Base-by-base conservation (phyloP, 2,888 invertebrate genomes). In the Mimachlamys varia region DNA sequence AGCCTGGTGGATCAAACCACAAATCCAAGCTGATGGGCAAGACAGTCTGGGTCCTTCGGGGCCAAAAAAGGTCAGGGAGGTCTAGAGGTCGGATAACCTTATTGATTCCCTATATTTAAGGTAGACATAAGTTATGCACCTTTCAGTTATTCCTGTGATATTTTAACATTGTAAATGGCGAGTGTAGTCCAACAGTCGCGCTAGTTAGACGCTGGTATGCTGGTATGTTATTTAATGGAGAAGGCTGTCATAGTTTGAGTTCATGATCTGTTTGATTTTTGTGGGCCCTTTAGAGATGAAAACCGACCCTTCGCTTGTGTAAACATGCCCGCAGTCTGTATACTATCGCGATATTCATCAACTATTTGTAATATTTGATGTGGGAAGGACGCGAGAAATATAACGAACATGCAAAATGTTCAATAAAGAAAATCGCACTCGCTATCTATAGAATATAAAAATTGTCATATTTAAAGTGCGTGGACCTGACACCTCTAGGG, bases 351-450 rank as follows among this genome's bases (percentile, higher is more conserved):
- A 27, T 76, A 76, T 27, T 27, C 76, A 76, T 76, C 33, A 76
- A 76, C 76, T 76, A 76, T 76, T 76, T 76, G 76, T 27, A 33
- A 76, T 76, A 76, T 76, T 76, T 76, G 76, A 33, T 33, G 33
- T 76, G 76, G 76, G 76, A 33, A 76, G 33, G 76, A 76, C 76
- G 76, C 27, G 76, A 76, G 76, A 76, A 76, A 76, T 76, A 76
- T 76, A 76, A 76, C 76, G 76, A 76, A 76, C 33, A 76, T 76
- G 76, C 33, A 76, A 76, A 76, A 76, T 76, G 27, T 33, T 33
- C 76, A 76, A 76, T 76, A 76, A 76, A 76, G 76, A 76, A 76
- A 76, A 76, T 76, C 76, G 76, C 27, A 15, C 13, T 33, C 76
- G 22, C 4, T 76, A 33, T 76, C 76, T 76, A 76, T 76, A 10